Conservation (phyloP, 2,888 invertebrate genomes). For the Rosalia funebris region DNA sequence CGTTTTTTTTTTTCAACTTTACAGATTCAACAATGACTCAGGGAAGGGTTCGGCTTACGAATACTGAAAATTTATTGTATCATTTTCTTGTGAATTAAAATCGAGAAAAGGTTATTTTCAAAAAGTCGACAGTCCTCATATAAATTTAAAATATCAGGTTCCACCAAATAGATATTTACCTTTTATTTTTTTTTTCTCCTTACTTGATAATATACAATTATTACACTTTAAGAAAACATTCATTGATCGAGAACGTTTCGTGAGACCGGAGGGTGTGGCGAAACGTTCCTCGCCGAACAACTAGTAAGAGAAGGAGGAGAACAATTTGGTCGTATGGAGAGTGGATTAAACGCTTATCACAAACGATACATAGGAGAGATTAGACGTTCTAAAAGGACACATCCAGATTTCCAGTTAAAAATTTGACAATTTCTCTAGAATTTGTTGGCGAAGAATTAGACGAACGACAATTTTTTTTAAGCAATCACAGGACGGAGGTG, state of each 20-base stretch:
- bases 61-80: slow-evolving; percentile 15
- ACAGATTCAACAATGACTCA: slow-evolving; percentile 26
- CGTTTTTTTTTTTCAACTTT: neutral
- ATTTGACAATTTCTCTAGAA: too few relatives aligned
- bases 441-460: too few relatives aligned
- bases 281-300: neutral
- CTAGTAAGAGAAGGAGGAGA: slow-evolving; percentile 4
- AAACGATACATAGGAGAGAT: too few relatives aligned
- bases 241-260: slow-evolving; percentile 3
- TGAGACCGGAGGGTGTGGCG: neutral
- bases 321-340: neutral
- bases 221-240: slow-evolving; percentile 19
- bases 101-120: slow-evolving; percentile 25
- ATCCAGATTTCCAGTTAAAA: too few relatives aligned
- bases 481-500: too few relatives aligned
- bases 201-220: slow-evolving; percentile 25
- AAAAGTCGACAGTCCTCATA: slow-evolving; percentile 48
- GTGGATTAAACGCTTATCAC: neutral
- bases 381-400: too few relatives aligned
- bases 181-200: slow-evolving; percentile 2
- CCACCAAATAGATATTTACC: slow-evolving; percentile 10
- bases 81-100: too few relatives aligned
- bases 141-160: slow-evolving; percentile 25
- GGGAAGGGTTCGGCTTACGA: too few relatives aligned
- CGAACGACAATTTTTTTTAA: too few relatives aligned